A percentile compares a stretch with the other conserved stretches of the same genome.
phyloP scores from a whole-genome alignment of 2,888 invertebrate species.

The Drosophila kokeensis region DNA sequence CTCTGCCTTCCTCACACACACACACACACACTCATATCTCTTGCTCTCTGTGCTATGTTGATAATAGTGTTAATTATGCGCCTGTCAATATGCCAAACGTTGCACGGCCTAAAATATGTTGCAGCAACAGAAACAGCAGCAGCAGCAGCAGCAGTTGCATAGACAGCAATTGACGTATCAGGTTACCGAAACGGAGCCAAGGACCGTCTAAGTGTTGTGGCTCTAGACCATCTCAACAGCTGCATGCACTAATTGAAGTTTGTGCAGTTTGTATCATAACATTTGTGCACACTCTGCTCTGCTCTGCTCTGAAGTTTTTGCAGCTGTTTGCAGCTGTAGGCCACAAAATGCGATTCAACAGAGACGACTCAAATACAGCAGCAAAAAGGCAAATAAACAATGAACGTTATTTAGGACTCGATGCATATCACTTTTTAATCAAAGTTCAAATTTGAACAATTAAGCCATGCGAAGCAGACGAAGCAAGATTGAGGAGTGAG shows the following conservation, averaged over 20 bases:
- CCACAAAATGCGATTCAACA: conserved; percentile 18
- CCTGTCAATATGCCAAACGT: conserved; percentile 77
- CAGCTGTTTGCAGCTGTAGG: conserved; percentile 64
- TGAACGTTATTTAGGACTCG: conserved; percentile 17
- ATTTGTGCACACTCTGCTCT: conserved; percentile 42
- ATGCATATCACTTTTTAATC: conserved; percentile 59
- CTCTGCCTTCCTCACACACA: background rate
- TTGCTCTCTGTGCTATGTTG: conserved; percentile 50
- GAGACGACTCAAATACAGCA: conserved; percentile 19
- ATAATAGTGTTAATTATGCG: conserved; percentile 80
- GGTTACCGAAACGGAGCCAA: conserved; percentile 14
- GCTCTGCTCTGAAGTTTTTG: conserved; percentile 43
- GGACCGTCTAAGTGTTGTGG: conserved; percentile 1
- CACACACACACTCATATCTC: background rate
- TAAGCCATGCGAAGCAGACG: conserved; percentile 19
- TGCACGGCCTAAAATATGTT: conserved; percentile 71
- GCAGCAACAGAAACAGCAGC: conserved; percentile 24
- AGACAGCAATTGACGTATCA: conserved; percentile 12
- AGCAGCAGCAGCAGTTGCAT: conserved; percentile 20
- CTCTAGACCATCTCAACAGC: conserved; percentile 19
- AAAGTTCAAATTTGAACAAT: conserved; percentile 55
- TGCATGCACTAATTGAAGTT: conserved; percentile 73
- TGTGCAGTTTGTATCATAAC: conserved; percentile 61
- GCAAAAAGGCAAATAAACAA: conserved; percentile 52
- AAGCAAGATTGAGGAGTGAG: background rate